Conservation (phyloP, 2,888 invertebrate species). For the Archips xylosteana region DNA sequence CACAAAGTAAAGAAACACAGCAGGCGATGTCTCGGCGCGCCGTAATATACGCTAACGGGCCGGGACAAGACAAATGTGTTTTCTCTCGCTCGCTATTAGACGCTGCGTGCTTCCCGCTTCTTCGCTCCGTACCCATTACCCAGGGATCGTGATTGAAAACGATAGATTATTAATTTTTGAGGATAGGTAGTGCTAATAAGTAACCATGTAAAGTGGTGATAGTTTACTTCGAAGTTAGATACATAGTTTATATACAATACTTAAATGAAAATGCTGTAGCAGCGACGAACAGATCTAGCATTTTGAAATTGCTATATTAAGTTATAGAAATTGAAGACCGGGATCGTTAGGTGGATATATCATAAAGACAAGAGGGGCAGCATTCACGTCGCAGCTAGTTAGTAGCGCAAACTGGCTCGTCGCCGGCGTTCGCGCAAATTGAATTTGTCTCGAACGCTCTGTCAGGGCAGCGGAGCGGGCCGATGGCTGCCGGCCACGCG, state of each 20-base stretch:
- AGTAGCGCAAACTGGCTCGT: conserved; percentile 80
- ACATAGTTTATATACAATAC: not conserved
- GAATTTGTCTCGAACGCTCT: conserved; percentile 77
- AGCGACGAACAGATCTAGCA: not conserved
- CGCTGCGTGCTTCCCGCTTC: conserved; percentile 59
- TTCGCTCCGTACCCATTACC: conserved; percentile 53
- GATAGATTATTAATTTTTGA: conserved; percentile 69
- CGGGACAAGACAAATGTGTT: conserved; percentile 85
- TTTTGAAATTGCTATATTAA: conserved; percentile 28
- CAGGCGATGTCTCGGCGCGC: conserved; percentile 73
- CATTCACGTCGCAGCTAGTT: conserved; percentile 81
- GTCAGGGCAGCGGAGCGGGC: conserved; percentile 50
- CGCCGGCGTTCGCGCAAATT: conserved; percentile 80
- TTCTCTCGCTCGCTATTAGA: conserved; percentile 81
- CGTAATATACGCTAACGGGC: conserved; percentile 84
- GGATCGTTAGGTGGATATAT: conserved; percentile 67
- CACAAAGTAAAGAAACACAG: conserved; percentile 72
- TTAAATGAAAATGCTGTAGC: not conserved
- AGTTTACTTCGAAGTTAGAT: not conserved
- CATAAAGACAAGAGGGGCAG: conserved; percentile 71
- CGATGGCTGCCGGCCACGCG: conserved; percentile 44
- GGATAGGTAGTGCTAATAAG: not conserved
- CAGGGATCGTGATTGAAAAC: conserved; percentile 74
- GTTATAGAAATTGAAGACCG: conserved; percentile 52
- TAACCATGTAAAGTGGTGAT: too few species aligned